Percentiles rank a stretch among this genome's conserved stretches.
phyloP scores from a whole-genome alignment of 37 sponge, comb jelly and placozoan species.

The Geodia barretti region DNA sequence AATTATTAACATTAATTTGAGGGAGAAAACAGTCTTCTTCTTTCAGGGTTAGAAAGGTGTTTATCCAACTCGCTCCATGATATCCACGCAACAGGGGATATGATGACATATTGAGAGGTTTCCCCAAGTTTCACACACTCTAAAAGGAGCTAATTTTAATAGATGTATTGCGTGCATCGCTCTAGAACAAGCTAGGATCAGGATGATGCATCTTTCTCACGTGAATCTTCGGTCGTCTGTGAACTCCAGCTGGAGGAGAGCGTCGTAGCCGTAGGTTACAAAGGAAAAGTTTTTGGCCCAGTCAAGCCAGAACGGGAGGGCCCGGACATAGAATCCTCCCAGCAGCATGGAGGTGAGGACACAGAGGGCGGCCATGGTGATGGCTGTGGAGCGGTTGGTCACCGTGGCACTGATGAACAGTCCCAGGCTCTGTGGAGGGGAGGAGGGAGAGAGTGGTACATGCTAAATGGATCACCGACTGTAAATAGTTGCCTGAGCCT shows the following conservation, averaged over 20 bases:
- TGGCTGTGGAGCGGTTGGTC: slow-evolving; percentile 14
- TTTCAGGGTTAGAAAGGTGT: neutral
- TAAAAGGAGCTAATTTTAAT: too few species aligned
- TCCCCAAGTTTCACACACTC: too few species aligned
- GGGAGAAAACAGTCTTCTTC: neutral
- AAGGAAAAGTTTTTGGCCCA: slow-evolving; percentile 65
- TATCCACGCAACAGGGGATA: neutral
- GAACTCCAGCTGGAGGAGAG: slow-evolving; percentile 49
- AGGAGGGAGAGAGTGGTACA: neutral
- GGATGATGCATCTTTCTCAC: too few species aligned
- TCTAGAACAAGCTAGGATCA: neutral
- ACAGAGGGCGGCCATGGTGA: slow-evolving; percentile 29
- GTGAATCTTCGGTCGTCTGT: slow-evolving; percentile 9
- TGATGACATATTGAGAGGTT: too few species aligned
- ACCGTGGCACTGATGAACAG: slow-evolving; percentile 61
- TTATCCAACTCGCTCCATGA: too few species aligned
- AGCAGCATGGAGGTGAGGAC: slow-evolving; percentile 68
- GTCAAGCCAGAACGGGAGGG: slow-evolving; percentile 58
- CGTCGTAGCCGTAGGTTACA: slow-evolving; percentile 57
- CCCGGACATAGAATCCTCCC: slow-evolving; percentile 75
- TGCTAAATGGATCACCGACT: too few species aligned
- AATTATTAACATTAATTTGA: neutral
- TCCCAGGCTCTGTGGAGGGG: slow-evolving; percentile 35
- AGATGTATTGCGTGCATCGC: too few species aligned
- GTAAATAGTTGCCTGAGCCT: too few species aligned